phyloP scores from a whole-genome alignment of 92 coral and sea anemone species.

The Epizoanthus fatuus region DNA sequence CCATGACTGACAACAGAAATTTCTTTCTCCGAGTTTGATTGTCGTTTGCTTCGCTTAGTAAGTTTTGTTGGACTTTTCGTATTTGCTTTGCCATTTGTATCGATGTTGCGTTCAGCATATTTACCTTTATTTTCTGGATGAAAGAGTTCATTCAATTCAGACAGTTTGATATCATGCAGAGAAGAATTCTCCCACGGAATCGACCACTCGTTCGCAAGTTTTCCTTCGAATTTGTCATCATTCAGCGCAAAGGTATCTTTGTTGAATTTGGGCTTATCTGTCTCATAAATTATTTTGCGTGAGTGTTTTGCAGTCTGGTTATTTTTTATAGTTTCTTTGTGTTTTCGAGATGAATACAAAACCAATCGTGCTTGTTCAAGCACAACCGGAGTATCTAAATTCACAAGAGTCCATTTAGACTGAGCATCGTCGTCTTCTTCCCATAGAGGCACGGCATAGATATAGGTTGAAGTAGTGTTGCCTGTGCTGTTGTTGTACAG shows the following conservation, averaged over 20 bases:
- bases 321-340: neutral
- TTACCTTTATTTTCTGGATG: neutral
- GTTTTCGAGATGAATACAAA: too few relatives aligned
- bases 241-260: neutral
- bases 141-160: neutral
- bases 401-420: constrained; percentile 42
- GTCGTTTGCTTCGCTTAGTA: neutral
- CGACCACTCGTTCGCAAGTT: neutral
- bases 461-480: constrained; percentile 37
- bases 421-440: neutral
- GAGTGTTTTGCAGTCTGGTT: neutral
- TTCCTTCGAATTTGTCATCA: neutral
- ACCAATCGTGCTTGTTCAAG: neutral
- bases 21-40: neutral
- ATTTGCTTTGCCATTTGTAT: neutral
- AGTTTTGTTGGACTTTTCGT: neutral
- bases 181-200: neutral
- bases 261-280: neutral
- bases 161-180: neutral
- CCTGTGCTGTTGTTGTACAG: constrained; percentile 66
- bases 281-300: neutral
- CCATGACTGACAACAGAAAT: neutral
- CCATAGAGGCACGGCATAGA: constrained; percentile 30
- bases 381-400: neutral
- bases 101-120: neutral